Evolutionary conservation across 2,113 vertebrate genomes (phyloP).

Genomic region (Crocuta crocuta): DNA sequence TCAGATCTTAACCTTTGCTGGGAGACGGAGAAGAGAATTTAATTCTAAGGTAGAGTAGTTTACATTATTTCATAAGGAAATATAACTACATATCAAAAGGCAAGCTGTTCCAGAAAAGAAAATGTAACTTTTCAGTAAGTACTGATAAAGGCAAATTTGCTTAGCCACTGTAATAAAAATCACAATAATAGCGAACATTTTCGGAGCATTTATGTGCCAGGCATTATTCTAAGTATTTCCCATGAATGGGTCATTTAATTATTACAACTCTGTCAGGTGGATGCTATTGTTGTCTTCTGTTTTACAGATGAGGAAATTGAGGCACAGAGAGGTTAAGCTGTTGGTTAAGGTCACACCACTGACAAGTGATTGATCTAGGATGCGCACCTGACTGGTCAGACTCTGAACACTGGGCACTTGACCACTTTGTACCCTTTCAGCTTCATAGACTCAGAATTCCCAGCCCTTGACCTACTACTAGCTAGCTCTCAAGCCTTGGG

Average conservation of each 20-base stretch:
- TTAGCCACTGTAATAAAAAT: conserved; percentile 23
- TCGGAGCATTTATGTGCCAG: background rate
- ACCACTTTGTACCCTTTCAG: background rate
- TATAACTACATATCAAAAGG: conserved; percentile 58
- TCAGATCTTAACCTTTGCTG: conserved; percentile 80
- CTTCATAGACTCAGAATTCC: background rate
- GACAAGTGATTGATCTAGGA: background rate
- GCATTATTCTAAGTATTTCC: background rate
- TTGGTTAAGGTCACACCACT: background rate
- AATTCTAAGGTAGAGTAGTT: conserved; percentile 70
- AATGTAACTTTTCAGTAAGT: conserved; percentile 49
- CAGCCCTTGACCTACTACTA: background rate
- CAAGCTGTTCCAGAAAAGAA: conserved; percentile 58
- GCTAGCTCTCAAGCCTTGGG: background rate
- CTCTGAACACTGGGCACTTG: background rate
- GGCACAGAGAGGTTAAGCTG: background rate
- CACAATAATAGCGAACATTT: background rate
- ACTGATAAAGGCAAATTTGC: conserved; percentile 16
- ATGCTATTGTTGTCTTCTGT: background rate
- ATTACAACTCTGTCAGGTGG: conserved; percentile 10
- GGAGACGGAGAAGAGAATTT: conserved; percentile 66
- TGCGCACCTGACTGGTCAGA: too few species aligned
- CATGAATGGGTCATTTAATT: background rate
- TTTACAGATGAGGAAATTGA: background rate
- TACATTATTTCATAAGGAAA: conserved; percentile 75